Evolutionary conservation across 2,888 invertebrate species (phyloP).

Genomic region (Ctena decussata): DNA sequence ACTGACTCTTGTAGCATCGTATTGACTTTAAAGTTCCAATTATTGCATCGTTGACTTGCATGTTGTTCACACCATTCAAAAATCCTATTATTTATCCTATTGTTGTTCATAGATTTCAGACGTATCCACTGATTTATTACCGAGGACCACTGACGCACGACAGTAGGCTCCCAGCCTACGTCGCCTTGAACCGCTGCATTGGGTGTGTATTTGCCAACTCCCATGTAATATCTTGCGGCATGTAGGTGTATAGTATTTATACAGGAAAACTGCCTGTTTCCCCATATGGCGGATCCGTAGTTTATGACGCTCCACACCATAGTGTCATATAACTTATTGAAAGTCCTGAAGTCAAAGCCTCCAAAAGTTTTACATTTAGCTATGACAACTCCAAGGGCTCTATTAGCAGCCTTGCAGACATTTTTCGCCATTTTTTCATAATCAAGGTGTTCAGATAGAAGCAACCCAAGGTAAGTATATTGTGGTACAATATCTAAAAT

Average conservation of each 20-base stretch:
- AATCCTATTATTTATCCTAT: neutral
- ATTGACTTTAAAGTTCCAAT: neutral
- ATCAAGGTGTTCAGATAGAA: neutral
- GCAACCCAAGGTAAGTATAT: neutral
- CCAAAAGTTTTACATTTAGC: neutral
- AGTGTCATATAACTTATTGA: neutral
- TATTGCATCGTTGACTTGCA: neutral
- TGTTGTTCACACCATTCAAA: neutral
- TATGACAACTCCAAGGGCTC: neutral
- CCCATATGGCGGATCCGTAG: neutral
- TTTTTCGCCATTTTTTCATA: neutral
- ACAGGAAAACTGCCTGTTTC: neutral
- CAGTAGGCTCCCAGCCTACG: neutral
- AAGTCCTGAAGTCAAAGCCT: neutral
- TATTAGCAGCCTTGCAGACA: neutral
- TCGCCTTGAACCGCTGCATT: neutral
- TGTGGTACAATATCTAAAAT: neutral
- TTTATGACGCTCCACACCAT: neutral
- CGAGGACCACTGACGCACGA: neutral
- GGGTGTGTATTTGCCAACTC: neutral
- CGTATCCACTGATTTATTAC: neutral
- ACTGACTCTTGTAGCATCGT: neutral
- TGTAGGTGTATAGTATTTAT: neutral
- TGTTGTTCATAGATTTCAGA: neutral
- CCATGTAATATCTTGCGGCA: neutral